Conservation (phyloP, 2,113 vertebrate species). For the Dicrurus megarhynchus region DNA sequence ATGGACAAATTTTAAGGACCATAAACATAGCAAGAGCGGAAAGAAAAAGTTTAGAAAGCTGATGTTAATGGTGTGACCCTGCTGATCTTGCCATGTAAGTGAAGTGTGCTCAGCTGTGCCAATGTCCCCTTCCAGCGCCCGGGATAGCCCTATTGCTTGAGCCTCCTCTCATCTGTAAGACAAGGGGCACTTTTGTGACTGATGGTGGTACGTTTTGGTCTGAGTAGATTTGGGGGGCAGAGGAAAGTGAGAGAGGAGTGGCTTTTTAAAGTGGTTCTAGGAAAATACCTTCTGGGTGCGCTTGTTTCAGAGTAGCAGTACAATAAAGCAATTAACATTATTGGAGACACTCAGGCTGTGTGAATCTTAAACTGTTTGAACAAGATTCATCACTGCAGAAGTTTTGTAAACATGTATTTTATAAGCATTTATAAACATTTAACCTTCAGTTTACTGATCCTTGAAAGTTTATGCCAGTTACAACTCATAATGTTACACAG, state of each 20-base stretch:
- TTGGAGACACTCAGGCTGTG: not conserved
- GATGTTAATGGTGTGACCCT: not conserved
- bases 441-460: not conserved
- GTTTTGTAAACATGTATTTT: not conserved
- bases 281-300: not conserved
- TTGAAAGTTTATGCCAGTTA: not conserved
- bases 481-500: not conserved
- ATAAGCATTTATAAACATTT: not conserved
- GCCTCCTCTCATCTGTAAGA: not conserved
- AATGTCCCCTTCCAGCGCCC: not conserved
- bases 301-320: not conserved
- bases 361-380: not conserved
- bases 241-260: too few species aligned
- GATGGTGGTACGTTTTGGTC: not conserved
- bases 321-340: not conserved
- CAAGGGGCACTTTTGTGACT: not conserved
- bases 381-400: not conserved
- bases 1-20: not conserved
- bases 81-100: not conserved
- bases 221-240: rapidly evolving
- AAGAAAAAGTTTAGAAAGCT: not conserved
- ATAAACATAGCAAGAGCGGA: not conserved
- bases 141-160: not conserved
- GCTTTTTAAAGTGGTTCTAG: not conserved
- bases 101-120: not conserved